Evolutionary conservation across 2,888 invertebrate genomes (phyloP), one percentile per base, ranked within the genome.

Genomic region (Brachynemurus nebulosus): DNA sequence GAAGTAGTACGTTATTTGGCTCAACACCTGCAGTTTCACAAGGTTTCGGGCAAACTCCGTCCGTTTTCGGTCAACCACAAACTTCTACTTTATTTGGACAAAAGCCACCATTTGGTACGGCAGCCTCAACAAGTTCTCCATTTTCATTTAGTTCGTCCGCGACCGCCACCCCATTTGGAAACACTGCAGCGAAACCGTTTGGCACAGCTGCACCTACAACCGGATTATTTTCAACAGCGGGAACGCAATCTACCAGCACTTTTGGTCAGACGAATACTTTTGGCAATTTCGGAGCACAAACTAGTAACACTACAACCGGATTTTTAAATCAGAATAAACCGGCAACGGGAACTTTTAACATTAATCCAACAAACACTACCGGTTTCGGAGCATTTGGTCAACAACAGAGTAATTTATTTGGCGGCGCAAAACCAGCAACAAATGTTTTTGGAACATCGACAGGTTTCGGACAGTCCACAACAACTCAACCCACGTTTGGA

Each of bases 81-180:
- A 76, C 1, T 66, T 74, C 50, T 68, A 75, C 72, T 39, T 68
- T 83, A 27, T 80, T 88, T 63, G 80, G 78, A 1, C 79, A 80
- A 65, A 72, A 71, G 42, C 70, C 67, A 51, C 66, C 72, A 40
- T 73, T 65, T 11, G 80, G 80, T 57, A 61, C 64, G 38, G 62
- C 75, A 3, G 62, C 72, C 1, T 66, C 69, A n/a, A 57, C 60
- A 57, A 59, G 65, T 1, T 64, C 64, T 35, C 61, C 62, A 27
- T 68, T 68, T 52, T 60, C 63, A 30, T 67, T 67, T 40, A 64
- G 59, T 53, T 52, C 63, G 17, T 54, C 48, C 40, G 58, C 61
- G 33, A 57, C 59, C 5, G 65, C 52, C 6, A 50, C 51, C 53
- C 60, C 53, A 40, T 70, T 69, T 57, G 70, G 70, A 11, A 57